Evolutionary conservation across 2,888 invertebrate genomes (phyloP), one percentile per base, ranked within the genome.

Genomic region (Cactoblastis cactorum): DNA sequence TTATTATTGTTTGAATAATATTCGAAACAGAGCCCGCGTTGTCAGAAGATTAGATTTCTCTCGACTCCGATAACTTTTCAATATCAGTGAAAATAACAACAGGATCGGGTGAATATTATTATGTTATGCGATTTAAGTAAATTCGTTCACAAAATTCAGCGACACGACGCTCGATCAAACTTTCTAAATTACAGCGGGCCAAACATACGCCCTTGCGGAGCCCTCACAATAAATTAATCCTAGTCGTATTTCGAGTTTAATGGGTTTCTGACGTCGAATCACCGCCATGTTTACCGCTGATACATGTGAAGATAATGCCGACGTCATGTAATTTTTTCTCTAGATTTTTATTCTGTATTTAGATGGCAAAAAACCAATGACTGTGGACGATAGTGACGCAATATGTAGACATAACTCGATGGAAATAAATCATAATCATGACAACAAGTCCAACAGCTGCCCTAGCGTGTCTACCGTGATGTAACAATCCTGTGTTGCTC

Each of bases 311-410:
- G 34, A 35, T 35, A 14, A 35, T 15, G 6, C 14, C 15, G 34
- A 33, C n/a, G 33, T 14, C 34, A 35, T 35, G 34, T 37, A 11
- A 37, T 37, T 15, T 37, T 17, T 22, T 41, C 19, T 28, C 17
- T 43, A 15, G 4, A 32, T 43, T 37, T 15, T 28, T 43, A 28
- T 43, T 11, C 28, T n/a, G 41, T 41, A 12, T 22, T 41, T 14
- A 12, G 24, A 41, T 14, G 41, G n/a, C 28, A 43, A 17, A 4
- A 43, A 43, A 28, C 15, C n/a, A n/a, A n/a, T n/a, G n/a, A 15
- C 14, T 43, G 28, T 32, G 17, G 41, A 37, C n/a, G 43, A 43
- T 28, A 28, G n/a, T 28, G 43, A 28, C 32, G 43, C 28, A 43
- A 43, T 28, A 28, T 3, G 28, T 43, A 43, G 22, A 43, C 43